These are phyloP conservation scores for Pithys albifrons DNA, from an alignment of 2,113 vertebrate species.

Conservation along the genomic window DNA sequence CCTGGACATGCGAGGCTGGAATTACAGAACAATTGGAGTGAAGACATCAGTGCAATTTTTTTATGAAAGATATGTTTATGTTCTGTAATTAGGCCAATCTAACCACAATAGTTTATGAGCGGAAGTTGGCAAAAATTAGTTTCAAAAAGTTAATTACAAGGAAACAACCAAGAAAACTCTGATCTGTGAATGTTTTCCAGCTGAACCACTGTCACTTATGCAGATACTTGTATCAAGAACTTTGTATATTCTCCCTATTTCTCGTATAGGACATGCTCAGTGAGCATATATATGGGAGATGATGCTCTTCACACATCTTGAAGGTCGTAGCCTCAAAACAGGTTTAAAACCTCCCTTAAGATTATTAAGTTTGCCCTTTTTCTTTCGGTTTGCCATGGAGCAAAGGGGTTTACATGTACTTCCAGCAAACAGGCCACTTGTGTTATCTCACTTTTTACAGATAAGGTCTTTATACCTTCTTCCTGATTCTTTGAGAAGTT, in stretches of 20 bases:
- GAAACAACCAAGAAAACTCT: background rate
- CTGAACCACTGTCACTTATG: background rate
- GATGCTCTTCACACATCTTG: background rate
- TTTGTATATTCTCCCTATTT: background rate
- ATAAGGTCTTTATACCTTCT: background rate
- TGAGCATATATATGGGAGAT: background rate
- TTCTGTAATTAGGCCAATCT: constrained; percentile 29
- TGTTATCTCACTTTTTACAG: background rate
- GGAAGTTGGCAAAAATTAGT: background rate
- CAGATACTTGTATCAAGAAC: background rate
- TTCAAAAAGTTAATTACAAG: background rate
- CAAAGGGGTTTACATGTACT: background rate
- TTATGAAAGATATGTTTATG: background rate
- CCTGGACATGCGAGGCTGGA: constrained; percentile 11
- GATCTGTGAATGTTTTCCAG: background rate
- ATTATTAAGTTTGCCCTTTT: background rate
- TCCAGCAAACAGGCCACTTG: background rate
- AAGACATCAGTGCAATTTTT: constrained; percentile 58
- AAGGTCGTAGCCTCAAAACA: background rate
- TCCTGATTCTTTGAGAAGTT: background rate
- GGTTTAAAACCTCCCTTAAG: background rate
- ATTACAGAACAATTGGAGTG: constrained; percentile 56
- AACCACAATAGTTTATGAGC: constrained; percentile 28
- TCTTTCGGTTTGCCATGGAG: background rate
- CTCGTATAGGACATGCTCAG: background rate